Conservation (phyloP, 1,140 invertebrate genomes). For the Phenacoccus solenopsis region DNA sequence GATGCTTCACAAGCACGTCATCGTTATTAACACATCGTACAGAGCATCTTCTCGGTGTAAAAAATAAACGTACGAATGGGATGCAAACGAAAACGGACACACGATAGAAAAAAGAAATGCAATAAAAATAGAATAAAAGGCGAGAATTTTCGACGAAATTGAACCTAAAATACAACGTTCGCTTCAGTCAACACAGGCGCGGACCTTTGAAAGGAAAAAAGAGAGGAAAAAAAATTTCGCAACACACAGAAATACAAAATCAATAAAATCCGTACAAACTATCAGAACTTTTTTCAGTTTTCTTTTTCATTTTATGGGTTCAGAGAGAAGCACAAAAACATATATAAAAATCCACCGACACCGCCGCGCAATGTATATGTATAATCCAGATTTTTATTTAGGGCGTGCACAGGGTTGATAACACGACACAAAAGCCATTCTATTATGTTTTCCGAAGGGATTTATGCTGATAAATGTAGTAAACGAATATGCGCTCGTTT, state of each 20-base stretch:
- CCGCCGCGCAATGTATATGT: background rate
- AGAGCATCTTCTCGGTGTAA: too few relatives aligned
- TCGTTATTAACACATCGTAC: too few relatives aligned
- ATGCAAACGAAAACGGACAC: too few relatives aligned
- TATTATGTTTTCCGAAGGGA: slow-evolving; percentile 10
- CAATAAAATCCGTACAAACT: background rate
- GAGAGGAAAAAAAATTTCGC: background rate
- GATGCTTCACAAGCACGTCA: too few relatives aligned
- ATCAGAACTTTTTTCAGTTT: background rate
- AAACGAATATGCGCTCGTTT: slow-evolving; percentile 5
- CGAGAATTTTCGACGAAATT: too few relatives aligned
- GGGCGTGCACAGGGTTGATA: slow-evolving; percentile 14
- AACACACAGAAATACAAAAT: background rate
- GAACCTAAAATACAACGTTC: too few relatives aligned
- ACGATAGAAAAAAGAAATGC: too few relatives aligned
- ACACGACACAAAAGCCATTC: slow-evolving; percentile 14
- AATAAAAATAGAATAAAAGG: too few relatives aligned
- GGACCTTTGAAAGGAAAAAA: too few relatives aligned
- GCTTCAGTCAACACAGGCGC: too few relatives aligned
- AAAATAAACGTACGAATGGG: too few relatives aligned
- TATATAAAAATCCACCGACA: background rate
- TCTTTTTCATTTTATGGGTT: background rate
- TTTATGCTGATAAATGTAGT: slow-evolving; percentile 15
- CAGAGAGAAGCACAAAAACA: background rate
- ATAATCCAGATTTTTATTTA: slow-evolving; percentile 16